Evolutionary conservation across 2,888 invertebrate species (phyloP).

Genomic region (Meganola albula): DNA sequence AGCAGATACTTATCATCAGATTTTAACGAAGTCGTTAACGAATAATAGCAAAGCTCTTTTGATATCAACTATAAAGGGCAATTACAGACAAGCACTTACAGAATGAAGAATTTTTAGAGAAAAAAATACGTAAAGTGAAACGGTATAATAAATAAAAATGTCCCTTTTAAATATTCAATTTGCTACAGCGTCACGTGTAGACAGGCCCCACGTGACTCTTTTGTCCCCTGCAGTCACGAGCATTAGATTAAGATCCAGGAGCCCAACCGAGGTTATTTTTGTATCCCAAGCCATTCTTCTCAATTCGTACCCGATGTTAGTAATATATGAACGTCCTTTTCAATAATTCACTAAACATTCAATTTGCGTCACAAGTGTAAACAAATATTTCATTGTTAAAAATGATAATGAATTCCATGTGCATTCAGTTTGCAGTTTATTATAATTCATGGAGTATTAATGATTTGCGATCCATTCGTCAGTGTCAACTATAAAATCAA

Average conservation of each 20-base stretch:
- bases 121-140: too few species aligned
- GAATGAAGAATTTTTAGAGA: too few species aligned
- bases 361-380: constrained; percentile 17
- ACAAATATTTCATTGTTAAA: constrained; percentile 16
- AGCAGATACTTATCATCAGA: too few species aligned
- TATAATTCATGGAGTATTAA: constrained; percentile 20
- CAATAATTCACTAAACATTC: constrained; percentile 15
- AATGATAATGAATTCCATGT: constrained; percentile 22
- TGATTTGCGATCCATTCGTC: constrained; percentile 12
- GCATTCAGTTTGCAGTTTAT: constrained; percentile 19
- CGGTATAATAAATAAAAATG: too few species aligned
- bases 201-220: constrained; percentile 26
- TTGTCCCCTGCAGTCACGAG: constrained; percentile 38
- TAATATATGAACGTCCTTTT: constrained; percentile 15
- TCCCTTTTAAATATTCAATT: constrained; percentile 11
- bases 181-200: constrained; percentile 28
- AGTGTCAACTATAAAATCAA: not conserved
- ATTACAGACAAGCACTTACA: too few species aligned
- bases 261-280: constrained; percentile 40
- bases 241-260: constrained; percentile 37
- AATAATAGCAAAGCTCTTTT: too few species aligned
- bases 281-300: constrained; percentile 21
- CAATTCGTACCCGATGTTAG: constrained; percentile 23
- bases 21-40: too few species aligned
- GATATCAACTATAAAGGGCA: too few species aligned